Evolutionary conservation across 2,113 vertebrate genomes (phyloP).

Genomic region (Oreotragus oreotragus): DNA sequence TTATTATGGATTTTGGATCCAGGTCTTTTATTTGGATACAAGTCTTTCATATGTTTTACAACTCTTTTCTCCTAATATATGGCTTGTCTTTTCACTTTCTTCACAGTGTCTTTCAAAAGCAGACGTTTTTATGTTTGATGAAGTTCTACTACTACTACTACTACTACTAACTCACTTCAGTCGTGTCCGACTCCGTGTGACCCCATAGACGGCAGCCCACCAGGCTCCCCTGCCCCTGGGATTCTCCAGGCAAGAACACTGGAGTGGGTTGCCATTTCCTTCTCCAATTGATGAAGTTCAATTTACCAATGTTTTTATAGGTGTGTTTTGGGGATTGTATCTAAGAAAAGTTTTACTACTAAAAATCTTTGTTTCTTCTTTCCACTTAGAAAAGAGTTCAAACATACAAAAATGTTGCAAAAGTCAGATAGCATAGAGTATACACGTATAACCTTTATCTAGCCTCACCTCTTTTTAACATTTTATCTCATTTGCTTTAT

Average conservation of each 20-base stretch:
- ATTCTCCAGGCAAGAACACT: too few species aligned
- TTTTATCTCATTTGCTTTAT: background rate
- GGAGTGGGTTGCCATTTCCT: too few species aligned
- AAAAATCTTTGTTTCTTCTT: background rate
- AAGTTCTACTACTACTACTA: background rate
- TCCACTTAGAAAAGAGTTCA: constrained; percentile 1
- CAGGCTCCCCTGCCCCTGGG: too few species aligned
- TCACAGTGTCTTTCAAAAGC: background rate
- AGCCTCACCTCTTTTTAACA: background rate
- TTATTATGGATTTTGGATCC: background rate
- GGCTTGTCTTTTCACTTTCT: background rate
- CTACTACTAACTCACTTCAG: too few species aligned
- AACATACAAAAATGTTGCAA: background rate
- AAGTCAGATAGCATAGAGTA: background rate
- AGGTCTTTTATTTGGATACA: background rate
- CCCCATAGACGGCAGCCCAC: too few species aligned
- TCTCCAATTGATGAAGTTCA: background rate
- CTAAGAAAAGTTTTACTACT: background rate
- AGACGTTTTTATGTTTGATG: background rate
- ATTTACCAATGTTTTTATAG: background rate
- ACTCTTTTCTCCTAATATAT: background rate
- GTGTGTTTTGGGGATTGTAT: background rate
- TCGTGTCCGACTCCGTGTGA: too few species aligned
- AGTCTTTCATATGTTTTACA: background rate
- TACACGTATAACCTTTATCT: background rate